Evolutionary conservation across 92 coral and sea anemone species (phyloP).

Genomic region (Umimayanthus kanabou): DNA sequence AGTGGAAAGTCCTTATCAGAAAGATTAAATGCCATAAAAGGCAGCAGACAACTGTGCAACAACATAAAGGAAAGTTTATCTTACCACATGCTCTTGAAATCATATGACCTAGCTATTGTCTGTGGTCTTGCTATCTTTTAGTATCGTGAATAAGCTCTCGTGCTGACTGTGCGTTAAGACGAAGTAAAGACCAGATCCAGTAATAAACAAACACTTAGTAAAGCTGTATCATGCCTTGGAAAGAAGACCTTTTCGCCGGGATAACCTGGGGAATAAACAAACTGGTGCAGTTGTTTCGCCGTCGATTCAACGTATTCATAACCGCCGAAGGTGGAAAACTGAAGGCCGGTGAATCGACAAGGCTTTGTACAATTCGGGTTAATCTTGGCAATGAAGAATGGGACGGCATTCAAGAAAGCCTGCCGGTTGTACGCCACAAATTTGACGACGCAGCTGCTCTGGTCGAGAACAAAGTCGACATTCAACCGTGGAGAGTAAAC

Average conservation of each 20-base stretch:
- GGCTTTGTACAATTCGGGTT: neutral
- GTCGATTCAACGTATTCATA: slow-evolving; percentile 16
- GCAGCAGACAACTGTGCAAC: no score
- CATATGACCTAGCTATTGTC: no score
- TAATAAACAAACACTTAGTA: no score
- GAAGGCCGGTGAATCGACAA: neutral
- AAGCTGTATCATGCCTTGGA: neutral
- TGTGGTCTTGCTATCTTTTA: no score
- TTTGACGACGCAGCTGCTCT: neutral
- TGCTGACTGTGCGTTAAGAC: no score
- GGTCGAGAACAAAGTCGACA: neutral
- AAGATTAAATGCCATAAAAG: no score
- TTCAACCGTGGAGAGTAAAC: neutral
- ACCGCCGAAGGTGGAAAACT: neutral
- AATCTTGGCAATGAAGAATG: neutral
- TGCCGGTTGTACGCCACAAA: neutral
- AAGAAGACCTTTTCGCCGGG: neutral
- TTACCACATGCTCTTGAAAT: no score
- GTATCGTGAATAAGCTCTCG: no score
- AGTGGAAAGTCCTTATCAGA: no score
- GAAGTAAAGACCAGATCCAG: no score
- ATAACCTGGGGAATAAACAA: slow-evolving; percentile 7
- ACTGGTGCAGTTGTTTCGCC: neutral
- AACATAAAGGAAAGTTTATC: no score
- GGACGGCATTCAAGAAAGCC: slow-evolving; percentile 12